Percentiles rank a stretch among this genome's conserved stretches.
Conservation (phyloP, 2,888 invertebrate species). For the Melieria picta region DNA sequence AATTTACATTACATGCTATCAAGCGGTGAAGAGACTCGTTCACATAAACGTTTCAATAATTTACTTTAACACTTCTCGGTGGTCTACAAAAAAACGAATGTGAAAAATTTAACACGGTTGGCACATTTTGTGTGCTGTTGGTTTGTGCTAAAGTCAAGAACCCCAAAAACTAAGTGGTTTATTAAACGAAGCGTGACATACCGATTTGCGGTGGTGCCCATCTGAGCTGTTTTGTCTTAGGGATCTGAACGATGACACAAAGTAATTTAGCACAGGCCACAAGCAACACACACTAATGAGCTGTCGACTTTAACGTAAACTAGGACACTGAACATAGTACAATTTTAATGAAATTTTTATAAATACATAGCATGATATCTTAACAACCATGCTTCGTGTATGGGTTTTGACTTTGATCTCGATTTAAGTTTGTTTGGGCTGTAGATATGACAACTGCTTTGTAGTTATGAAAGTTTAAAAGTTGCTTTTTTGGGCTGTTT, state of each 20-base stretch:
- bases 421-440: not conserved
- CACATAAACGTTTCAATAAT: too few species aligned
- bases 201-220: not conserved
- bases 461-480: too few species aligned
- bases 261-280: conserved; percentile 42
- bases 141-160: conserved; percentile 41
- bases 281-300: not conserved
- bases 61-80: too few species aligned
- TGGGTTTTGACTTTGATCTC: not conserved
- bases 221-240: conserved; percentile 17
- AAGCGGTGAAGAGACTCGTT: too few species aligned
- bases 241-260: conserved; percentile 33
- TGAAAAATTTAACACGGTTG: not conserved
- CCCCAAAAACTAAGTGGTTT: conserved; percentile 29
- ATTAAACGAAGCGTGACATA: conserved; percentile 33
- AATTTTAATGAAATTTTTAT: too few species aligned
- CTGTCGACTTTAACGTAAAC: too few species aligned
- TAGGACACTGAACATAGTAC: too few species aligned
- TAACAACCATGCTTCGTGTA: not conserved
- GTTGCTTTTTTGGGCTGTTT: too few species aligned
- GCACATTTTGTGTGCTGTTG: conserved; percentile 22
- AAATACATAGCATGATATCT: too few species aligned
- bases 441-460: too few species aligned
- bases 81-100: too few species aligned
- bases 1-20: too few species aligned